Base-by-base conservation (phyloP, 1,140 invertebrate species). In the Hylyphantes graminicola region DNA sequence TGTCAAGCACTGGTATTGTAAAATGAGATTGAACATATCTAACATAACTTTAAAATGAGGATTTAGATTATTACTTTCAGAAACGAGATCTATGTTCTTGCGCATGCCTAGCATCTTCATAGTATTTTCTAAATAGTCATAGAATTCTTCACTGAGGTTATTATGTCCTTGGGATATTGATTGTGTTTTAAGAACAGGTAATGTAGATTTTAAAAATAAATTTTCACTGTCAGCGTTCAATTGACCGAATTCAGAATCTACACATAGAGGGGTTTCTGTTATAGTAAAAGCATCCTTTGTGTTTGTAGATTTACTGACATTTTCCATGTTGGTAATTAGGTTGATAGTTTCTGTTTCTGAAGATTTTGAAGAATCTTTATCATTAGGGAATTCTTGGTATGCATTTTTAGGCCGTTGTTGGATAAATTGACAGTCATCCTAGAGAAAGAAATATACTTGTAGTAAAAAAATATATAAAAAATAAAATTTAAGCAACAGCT, bases 61-160 rank as follows among this genome's bases (percentile, higher is more conserved):
- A 53, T 53, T 53, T 73, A 73, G 55, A 10, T 13, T 53, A 3
- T 53, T 8, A 15, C 9, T 12, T 10, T 10, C 1, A 10, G 70
- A 0, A 53, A 48, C 15, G 13, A 19, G 55, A 73, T 55, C 70
- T 1, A 54, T 55, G 6, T 73, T 15, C n/a, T 53, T 73, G 2
- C 70, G 9, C 50, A 17, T 73, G 8, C 70, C 50, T 11, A 73
- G n/a, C 19, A 73, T 73, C 55, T 73, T 73, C 50, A 73, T 17
- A 11, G 70, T 73, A 11, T 48, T 55, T 17, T 73, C 53, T n/a
- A 73, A 53, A 55, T 73, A 73, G 7, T 73, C 21, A 53, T 54
- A 73, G 17, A 73, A 10, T 17, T 55, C 53, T 50, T 68, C 65
- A 0, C n/a, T 51, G 35, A 7, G 7, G 35, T 68, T 50, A 68